Conservation (phyloP, 2,113 vertebrate genomes). For the Corythaeola cristata region DNA sequence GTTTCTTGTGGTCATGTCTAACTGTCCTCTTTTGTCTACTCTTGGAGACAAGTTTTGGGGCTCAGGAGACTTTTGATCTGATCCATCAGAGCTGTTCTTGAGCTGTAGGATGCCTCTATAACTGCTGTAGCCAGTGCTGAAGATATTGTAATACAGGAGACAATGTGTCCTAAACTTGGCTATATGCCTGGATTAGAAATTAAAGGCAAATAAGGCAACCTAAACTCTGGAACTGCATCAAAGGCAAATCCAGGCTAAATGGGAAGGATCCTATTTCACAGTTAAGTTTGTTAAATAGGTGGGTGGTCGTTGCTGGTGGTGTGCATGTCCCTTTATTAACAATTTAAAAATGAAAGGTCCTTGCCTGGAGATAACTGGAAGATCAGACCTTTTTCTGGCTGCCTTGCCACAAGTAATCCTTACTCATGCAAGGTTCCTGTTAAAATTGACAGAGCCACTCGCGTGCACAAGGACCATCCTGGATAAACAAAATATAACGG, state of each 20-base stretch:
- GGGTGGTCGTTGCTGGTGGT: slow-evolving; percentile 18
- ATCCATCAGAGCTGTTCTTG: accelerated
- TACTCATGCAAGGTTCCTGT: background rate
- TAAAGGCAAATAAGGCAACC: slow-evolving; percentile 63
- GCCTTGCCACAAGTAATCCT: background rate
- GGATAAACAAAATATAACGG: background rate
- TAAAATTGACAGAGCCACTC: background rate
- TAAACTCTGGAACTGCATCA: slow-evolving; percentile 59
- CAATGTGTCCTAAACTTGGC: slow-evolving; percentile 42
- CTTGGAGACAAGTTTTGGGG: background rate
- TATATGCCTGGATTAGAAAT: slow-evolving; percentile 50
- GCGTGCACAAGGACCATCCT: background rate
- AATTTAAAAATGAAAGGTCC: slow-evolving; percentile 30
- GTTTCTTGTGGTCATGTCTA: background rate
- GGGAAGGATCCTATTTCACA: slow-evolving; percentile 68
- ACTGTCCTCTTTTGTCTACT: background rate
- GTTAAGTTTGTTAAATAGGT: slow-evolving; percentile 59
- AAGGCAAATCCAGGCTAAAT: slow-evolving; percentile 46
- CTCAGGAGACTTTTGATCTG: background rate
- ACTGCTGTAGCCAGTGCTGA: background rate
- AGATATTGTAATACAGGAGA: background rate
- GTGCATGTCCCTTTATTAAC: slow-evolving; percentile 23
- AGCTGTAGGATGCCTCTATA: background rate
- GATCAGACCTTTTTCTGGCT: background rate
- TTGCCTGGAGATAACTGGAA: background rate